These are phyloP conservation scores for Sturnus vulgaris DNA, from an alignment of 2,113 vertebrate species.

Conservation along the genomic window DNA sequence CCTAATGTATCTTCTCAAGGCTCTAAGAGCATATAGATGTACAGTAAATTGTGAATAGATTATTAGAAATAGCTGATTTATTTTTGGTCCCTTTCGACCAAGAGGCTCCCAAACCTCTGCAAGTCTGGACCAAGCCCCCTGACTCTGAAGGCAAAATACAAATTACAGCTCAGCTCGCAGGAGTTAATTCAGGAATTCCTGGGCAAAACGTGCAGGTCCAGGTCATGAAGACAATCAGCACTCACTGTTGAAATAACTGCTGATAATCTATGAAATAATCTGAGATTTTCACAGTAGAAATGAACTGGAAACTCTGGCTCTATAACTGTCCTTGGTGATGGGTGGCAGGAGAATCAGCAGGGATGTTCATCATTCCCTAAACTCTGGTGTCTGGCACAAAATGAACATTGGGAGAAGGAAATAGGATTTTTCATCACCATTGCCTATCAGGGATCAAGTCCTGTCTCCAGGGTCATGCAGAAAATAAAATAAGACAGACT, in stretches of 20 bases:
- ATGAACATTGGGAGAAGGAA: background rate
- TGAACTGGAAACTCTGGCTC: background rate
- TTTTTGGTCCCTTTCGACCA: background rate
- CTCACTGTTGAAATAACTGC: background rate
- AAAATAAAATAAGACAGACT: background rate
- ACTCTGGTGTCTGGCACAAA: background rate
- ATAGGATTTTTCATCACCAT: background rate
- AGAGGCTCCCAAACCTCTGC: background rate
- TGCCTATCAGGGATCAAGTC: background rate
- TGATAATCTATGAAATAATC: background rate
- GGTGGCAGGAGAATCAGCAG: background rate
- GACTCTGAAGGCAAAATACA: background rate
- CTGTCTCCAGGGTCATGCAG: background rate
- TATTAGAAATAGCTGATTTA: background rate
- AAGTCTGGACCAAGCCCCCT: background rate
- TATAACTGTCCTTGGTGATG: background rate
- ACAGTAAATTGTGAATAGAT: background rate
- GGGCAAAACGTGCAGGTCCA: background rate
- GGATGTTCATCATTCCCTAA: accelerated
- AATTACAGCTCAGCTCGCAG: background rate
- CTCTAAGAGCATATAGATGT: background rate
- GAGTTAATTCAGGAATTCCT: background rate
- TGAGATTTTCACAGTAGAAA: background rate
- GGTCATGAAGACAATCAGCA: background rate
- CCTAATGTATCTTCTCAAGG: background rate